These are phyloP conservation scores for Cephus spinipes DNA, from an alignment of 2,888 invertebrate genomes.

Conservation along the genomic window DNA sequence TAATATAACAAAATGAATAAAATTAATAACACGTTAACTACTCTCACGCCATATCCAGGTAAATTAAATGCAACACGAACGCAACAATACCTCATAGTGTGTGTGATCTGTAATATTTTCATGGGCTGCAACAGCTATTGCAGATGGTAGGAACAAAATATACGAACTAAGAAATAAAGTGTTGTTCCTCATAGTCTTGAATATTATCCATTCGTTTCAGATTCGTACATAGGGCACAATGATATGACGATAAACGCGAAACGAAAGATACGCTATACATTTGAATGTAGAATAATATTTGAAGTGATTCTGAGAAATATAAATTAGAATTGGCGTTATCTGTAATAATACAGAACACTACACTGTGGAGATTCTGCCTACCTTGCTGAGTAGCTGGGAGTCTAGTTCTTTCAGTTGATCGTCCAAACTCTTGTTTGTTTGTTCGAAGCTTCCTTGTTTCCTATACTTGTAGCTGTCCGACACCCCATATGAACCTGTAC, in stretches of 20 bases:
- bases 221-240: not conserved
- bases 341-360: conserved; percentile 33
- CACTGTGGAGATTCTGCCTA: conserved; percentile 59
- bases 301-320: not conserved
- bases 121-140: conserved; percentile 46
- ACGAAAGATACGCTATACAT: not conserved
- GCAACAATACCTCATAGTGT: conserved; percentile 53
- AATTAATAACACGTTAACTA: conserved; percentile 25
- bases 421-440: conserved; percentile 80
- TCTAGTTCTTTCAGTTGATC: conserved; percentile 86
- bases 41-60: conserved; percentile 23
- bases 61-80: conserved; percentile 39
- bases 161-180: conserved; percentile 23
- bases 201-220: not conserved
- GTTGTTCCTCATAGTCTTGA: not conserved
- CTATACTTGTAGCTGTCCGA: conserved; percentile 70
- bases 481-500: conserved; percentile 71
- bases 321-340: not conserved
- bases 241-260: not conserved
- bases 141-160: conserved; percentile 26
- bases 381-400: conserved; percentile 77
- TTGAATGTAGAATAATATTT: not conserved
- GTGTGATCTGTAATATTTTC: conserved; percentile 51
- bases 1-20: not conserved
- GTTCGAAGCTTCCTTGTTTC: conserved; percentile 75